Conservation (phyloP, 1,140 invertebrate genomes). For the Vanessa atalanta region DNA sequence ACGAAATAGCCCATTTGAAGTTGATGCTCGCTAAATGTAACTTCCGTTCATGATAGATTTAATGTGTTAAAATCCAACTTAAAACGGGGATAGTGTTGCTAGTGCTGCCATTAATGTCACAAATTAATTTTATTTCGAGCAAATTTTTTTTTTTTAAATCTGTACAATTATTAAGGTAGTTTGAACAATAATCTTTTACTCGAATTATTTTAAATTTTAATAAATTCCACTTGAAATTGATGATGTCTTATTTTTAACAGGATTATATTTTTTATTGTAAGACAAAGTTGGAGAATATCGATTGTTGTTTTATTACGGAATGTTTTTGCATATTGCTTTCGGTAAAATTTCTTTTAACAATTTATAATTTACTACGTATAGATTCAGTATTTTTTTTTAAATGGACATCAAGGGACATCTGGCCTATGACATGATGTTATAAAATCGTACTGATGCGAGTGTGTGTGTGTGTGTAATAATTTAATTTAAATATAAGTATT, state of each 20-base stretch:
- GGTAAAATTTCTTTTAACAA: no score
- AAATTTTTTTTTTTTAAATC: neutral
- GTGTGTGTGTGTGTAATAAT: constrained; percentile 34
- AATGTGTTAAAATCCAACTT: neutral
- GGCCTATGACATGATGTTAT: neutral
- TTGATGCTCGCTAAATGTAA: constrained; percentile 72
- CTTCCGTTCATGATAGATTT: constrained; percentile 13
- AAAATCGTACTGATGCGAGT: constrained; percentile 18
- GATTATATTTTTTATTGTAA: no score
- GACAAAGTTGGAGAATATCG: no score
- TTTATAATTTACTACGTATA: neutral
- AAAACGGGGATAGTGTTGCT: no score
- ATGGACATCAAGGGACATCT: neutral
- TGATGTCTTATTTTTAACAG: no score
- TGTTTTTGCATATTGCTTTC: no score
- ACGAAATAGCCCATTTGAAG: constrained; percentile 80
- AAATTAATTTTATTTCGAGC: no score
- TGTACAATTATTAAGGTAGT: neutral
- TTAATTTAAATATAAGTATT: constrained; percentile 11
- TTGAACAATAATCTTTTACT: neutral
- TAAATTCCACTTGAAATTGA: neutral
- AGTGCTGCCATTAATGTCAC: no score
- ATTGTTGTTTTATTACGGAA: no score
- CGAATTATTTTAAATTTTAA: neutral
- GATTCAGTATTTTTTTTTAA: neutral